A percentile compares a stretch with the other conserved stretches of the same genome.
phyloP scores from a whole-genome alignment of 2,888 invertebrate genomes.

The Dynastes grantii region DNA sequence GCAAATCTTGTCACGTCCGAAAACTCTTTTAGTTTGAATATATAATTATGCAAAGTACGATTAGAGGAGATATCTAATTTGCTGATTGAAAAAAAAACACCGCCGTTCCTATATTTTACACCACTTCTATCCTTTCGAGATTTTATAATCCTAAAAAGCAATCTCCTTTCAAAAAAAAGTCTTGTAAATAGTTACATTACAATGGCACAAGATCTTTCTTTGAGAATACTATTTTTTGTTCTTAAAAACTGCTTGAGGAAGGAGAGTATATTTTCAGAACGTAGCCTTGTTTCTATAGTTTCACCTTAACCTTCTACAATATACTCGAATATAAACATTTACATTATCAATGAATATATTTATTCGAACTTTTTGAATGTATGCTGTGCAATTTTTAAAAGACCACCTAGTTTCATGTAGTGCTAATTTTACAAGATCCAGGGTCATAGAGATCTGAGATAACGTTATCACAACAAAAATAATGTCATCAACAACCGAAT shows the following conservation, averaged over 20 bases:
- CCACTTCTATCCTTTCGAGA: neutral
- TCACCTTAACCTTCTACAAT: neutral
- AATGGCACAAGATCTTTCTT: neutral
- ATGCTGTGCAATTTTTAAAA: neutral
- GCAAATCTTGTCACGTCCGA: conserved; percentile 52
- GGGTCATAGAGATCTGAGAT: neutral
- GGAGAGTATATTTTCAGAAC: too few relatives aligned
- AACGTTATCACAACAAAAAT: neutral
- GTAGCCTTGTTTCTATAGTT: neutral
- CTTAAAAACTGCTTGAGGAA: too few relatives aligned
- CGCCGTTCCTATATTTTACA: conserved; percentile 20
- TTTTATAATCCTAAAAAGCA: neutral
- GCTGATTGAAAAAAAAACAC: conserved; percentile 49
- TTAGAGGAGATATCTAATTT: conserved; percentile 41
- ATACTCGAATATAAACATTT: neutral
- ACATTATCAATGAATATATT: conserved; percentile 4
- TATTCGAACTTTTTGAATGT: neutral
- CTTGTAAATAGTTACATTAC: neutral
- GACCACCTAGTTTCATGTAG: too few relatives aligned
- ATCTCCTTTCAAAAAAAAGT: neutral
- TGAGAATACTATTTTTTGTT: neutral
- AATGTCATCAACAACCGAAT: too few relatives aligned
- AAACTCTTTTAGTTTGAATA: conserved; percentile 49
- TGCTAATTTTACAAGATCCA: neutral
- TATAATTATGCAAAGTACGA: conserved; percentile 46